These are phyloP conservation scores for Peromyscus leucopus DNA, from an alignment of 2,113 vertebrate species.

Conservation along the genomic window DNA sequence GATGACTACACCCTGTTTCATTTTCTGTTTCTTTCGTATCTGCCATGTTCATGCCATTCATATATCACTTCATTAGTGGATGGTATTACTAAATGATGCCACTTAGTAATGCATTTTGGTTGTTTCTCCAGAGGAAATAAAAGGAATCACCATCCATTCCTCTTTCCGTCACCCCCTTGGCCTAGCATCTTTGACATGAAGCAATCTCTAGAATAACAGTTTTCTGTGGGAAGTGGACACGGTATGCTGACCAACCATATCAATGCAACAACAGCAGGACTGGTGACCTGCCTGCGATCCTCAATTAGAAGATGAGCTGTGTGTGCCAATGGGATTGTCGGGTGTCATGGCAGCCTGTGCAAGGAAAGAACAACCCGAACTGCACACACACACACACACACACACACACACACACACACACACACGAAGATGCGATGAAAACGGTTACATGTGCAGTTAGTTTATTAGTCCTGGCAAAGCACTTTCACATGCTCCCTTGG, in stretches of 20 bases:
- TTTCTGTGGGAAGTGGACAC: neutral
- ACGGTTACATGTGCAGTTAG: neutral
- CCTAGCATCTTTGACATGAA: neutral
- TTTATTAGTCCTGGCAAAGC: neutral
- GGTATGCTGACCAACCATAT: neutral
- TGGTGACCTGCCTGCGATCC: neutral
- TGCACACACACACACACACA: neutral
- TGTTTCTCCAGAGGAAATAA: neutral
- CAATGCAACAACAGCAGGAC: neutral
- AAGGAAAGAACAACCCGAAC: neutral
- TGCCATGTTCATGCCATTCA: neutral
- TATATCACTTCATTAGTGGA: neutral
- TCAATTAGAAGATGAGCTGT: neutral
- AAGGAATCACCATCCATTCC: neutral
- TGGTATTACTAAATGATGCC: neutral
- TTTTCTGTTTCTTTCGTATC: slow-evolving; percentile 71
- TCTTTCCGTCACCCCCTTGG: neutral
- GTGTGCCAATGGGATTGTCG: neutral
- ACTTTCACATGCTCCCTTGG: neutral
- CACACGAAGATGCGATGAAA: neutral
- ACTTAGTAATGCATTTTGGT: neutral
- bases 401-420: too few species aligned
- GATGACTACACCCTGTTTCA: slow-evolving; percentile 60
- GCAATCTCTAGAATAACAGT: neutral
- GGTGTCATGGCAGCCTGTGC: neutral